phyloP scores from a whole-genome alignment of 2,888 invertebrate species.

The Nemotelus nigrinus region DNA sequence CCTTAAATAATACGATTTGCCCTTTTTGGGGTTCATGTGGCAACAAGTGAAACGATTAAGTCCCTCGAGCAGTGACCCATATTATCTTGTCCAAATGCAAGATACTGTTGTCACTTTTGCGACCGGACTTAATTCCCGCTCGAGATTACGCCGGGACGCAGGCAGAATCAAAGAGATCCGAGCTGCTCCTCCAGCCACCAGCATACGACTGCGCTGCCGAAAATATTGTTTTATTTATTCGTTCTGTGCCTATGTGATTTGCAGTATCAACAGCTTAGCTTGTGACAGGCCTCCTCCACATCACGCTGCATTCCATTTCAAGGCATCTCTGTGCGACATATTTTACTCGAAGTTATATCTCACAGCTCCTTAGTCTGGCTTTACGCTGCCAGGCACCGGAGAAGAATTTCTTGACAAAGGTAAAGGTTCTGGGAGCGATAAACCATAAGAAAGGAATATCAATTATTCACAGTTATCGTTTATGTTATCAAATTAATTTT shows the following conservation, averaged over 20 bases:
- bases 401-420: conserved; percentile 11
- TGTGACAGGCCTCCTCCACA: conserved; percentile 20
- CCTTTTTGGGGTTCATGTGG: background rate
- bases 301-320: background rate
- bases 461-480: conserved; percentile 38
- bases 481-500: conserved; percentile 44
- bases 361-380: background rate
- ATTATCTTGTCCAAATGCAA: conserved; percentile 30
- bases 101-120: conserved; percentile 14
- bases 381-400: background rate
- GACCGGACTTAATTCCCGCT: background rate
- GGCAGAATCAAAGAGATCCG: background rate
- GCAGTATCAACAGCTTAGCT: conserved; percentile 33
- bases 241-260: conserved; percentile 22
- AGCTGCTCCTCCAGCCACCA: background rate
- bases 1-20: conserved; percentile 27
- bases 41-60: background rate
- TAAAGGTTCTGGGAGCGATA: conserved; percentile 35
- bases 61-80: conserved; percentile 16
- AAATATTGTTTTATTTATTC: conserved; percentile 40
- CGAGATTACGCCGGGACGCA: background rate
- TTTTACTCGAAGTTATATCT: background rate
- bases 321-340: background rate
- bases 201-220: conserved; percentile 2
- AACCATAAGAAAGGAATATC: conserved; percentile 29